phyloP scores from a whole-genome alignment of 2,113 vertebrate species.

The Oryzias curvinotus region DNA sequence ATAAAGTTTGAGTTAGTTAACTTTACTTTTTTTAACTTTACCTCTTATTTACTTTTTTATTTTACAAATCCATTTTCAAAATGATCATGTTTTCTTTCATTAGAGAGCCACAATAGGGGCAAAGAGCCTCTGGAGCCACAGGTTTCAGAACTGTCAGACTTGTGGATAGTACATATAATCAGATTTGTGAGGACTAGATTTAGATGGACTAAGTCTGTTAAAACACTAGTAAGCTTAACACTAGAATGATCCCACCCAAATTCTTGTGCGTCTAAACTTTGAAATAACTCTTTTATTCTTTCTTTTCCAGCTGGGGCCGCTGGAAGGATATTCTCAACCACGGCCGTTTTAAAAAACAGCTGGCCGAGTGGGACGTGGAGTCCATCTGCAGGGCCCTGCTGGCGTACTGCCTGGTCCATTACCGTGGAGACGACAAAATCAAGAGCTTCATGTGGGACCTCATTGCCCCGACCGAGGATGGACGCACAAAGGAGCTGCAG shows the following conservation, averaged over 20 bases:
- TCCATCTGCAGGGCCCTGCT: constrained; percentile 93
- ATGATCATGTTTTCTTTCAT: too few relatives aligned
- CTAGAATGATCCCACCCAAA: background rate
- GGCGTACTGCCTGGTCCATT: constrained; percentile 95
- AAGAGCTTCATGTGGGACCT: constrained; percentile 99
- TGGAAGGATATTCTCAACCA: constrained; percentile 97
- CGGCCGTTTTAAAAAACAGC: constrained; percentile 95
- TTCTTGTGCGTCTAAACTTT: background rate
- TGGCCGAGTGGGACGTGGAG: constrained; percentile 94
- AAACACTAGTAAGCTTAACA: too few relatives aligned
- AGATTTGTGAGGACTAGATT: too few relatives aligned
- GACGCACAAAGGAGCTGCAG: constrained; percentile 91
- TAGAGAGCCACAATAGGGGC: too few relatives aligned
- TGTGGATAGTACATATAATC: too few relatives aligned
- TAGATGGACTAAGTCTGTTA: too few relatives aligned
- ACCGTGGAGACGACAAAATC: constrained; percentile 97
- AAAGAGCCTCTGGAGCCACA: too few relatives aligned
- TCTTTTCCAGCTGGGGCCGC: constrained; percentile 87
- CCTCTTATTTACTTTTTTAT: too few relatives aligned
- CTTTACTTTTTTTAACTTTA: too few relatives aligned
- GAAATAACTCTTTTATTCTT: background rate
- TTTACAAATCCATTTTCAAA: too few relatives aligned
- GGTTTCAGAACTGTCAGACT: too few relatives aligned
- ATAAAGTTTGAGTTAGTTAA: too few relatives aligned
- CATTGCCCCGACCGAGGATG: constrained; percentile 93